These are phyloP conservation scores for Grus americana DNA, from an alignment of 2,113 vertebrate species.

Conservation along the genomic window DNA sequence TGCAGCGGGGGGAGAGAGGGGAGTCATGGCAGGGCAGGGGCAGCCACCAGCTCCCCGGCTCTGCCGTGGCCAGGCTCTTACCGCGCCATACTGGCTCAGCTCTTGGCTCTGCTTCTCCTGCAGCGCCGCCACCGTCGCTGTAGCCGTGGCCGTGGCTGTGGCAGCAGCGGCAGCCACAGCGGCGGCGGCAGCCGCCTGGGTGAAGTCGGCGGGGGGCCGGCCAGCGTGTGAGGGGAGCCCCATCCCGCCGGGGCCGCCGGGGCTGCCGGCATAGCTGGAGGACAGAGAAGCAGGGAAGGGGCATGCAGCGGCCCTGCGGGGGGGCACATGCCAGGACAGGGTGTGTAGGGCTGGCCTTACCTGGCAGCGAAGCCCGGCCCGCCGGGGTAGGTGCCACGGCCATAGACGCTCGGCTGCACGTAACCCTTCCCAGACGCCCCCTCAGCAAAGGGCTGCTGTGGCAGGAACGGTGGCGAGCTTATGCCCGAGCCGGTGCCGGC, in stretches of 20 bases:
- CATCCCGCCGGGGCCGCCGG: slow-evolving; percentile 77
- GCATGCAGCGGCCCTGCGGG: rapidly evolving
- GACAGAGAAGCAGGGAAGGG: background rate
- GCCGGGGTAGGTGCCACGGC: slow-evolving; percentile 77
- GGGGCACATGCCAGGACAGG: rapidly evolving
- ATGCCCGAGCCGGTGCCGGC: slow-evolving; percentile 82
- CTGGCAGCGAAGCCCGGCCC: slow-evolving; percentile 81
- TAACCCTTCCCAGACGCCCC: slow-evolving; percentile 80
- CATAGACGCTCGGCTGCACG: slow-evolving; percentile 85
- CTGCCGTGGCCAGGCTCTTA: slow-evolving; percentile 60
- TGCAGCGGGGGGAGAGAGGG: slow-evolving; percentile 9
- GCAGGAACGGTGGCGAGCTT: slow-evolving; percentile 86
- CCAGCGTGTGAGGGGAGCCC: slow-evolving; percentile 79
- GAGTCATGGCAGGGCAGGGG: rapidly evolving
- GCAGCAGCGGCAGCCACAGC: slow-evolving; percentile 91
- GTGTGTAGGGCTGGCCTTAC: slow-evolving; percentile 64
- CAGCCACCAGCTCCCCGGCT: rapidly evolving
- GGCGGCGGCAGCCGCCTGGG: slow-evolving; percentile 88
- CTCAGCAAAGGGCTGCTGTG: slow-evolving; percentile 88
- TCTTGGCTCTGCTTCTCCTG: slow-evolving; percentile 98
- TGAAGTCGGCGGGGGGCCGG: slow-evolving; percentile 88
- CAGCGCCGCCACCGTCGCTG: slow-evolving; percentile 91
- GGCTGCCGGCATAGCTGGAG: slow-evolving; percentile 81
- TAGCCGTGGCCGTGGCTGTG: slow-evolving; percentile 92
- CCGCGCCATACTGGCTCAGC: slow-evolving; percentile 87